phyloP scores from a whole-genome alignment of 2,888 invertebrate species.

The Caenorhabditis angaria region DNA sequence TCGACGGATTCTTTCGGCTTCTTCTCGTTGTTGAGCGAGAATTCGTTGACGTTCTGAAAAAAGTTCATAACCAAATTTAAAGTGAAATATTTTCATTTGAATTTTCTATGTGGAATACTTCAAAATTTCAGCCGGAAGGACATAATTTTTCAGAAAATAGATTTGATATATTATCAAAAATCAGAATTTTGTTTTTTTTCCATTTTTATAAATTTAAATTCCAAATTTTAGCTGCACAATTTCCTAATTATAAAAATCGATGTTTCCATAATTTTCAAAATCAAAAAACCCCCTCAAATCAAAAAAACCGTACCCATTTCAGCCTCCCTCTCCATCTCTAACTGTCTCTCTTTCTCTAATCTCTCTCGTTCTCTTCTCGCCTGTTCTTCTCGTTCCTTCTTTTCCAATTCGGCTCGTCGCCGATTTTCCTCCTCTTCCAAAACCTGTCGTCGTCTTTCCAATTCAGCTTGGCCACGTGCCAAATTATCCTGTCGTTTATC shows the following conservation, averaged over 20 bases:
- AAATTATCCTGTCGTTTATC: constrained; percentile 96
- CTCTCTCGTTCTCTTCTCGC: constrained; percentile 83
- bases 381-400: constrained; percentile 83
- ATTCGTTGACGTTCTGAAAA: constrained; percentile 26
- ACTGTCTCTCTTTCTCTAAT: constrained; percentile 75
- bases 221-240: too few species aligned
- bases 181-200: too few species aligned
- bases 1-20: constrained; percentile 82
- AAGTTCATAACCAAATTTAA: too few species aligned
- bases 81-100: too few species aligned
- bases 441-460: constrained; percentile 87
- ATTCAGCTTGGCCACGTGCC: constrained; percentile 95
- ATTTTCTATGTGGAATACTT: too few species aligned
- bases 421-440: constrained; percentile 81
- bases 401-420: constrained; percentile 76
- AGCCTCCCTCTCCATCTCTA: constrained; percentile 60
- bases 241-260: too few species aligned
- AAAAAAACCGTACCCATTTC: constrained; percentile 29
- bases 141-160: too few species aligned
- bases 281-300: too few species aligned
- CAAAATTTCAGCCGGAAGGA: too few species aligned
- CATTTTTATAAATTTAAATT: too few species aligned
- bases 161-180: too few species aligned
- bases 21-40: constrained; percentile 75
- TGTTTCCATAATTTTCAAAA: too few species aligned